A percentile compares a stretch with the other conserved stretches of the same genome.
These are phyloP conservation scores for Patagioenas fasciata DNA, from an alignment of 2,113 vertebrate species.

Conservation along the genomic window DNA sequence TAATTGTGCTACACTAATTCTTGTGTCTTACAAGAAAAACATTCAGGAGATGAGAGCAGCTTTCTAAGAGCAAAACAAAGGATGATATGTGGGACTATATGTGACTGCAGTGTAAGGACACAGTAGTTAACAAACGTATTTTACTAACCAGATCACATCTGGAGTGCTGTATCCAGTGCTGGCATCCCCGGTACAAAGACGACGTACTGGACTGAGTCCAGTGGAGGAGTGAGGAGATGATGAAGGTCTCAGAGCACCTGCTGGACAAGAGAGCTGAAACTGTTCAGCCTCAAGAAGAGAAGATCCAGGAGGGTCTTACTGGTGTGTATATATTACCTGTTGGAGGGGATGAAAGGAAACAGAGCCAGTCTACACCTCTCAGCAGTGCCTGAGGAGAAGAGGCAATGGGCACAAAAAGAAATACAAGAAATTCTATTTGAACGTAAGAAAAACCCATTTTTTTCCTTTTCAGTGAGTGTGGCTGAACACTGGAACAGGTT, in stretches of 20 bases:
- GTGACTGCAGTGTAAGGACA: background rate
- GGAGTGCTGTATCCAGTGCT: background rate
- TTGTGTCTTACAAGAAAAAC: background rate
- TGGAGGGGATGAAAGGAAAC: background rate
- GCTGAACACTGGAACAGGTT: background rate
- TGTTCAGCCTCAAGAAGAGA: background rate
- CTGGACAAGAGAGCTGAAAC: background rate
- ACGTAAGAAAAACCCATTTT: background rate
- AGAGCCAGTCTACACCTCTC: background rate
- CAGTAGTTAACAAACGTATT: background rate
- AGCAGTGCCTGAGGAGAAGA: background rate
- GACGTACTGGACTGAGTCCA: background rate
- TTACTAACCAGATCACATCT: background rate
- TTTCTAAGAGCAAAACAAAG: background rate
- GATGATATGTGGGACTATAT: background rate
- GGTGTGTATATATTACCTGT: background rate
- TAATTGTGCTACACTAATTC: background rate
- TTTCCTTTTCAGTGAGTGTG: background rate
- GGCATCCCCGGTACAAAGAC: background rate
- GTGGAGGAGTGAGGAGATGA: background rate
- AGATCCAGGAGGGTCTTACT: background rate
- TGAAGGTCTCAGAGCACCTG: background rate
- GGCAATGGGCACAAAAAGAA: background rate
- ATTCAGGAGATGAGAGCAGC: background rate
- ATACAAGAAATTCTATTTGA: background rate